These are phyloP conservation scores for Drosophila quadrilineata DNA, from an alignment of 1,140 invertebrate species.

Conservation along the genomic window DNA sequence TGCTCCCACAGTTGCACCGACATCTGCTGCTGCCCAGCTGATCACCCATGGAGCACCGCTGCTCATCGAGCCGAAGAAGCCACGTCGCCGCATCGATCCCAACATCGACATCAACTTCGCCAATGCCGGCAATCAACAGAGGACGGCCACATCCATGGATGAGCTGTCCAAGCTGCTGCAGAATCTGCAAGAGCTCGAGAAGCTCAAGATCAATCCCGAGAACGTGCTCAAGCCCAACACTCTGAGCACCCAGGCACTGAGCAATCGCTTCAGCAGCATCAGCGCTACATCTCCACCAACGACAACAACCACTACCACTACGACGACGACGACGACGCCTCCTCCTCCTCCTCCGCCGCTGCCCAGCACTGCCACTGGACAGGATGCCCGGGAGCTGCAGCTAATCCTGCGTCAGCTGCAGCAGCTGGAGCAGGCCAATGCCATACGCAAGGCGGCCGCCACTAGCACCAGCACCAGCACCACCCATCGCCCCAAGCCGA, in stretches of 20 bases:
- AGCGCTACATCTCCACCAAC: neutral
- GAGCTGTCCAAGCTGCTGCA: conserved; percentile 67
- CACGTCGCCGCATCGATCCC: conserved; percentile 67
- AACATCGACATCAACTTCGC: conserved; percentile 74
- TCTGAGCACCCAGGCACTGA: conserved; percentile 25
- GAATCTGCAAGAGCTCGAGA: conserved; percentile 73
- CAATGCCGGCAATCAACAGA: conserved; percentile 58
- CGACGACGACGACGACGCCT: conserved; percentile 5
- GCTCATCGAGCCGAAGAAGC: conserved; percentile 73
- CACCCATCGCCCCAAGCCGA: conserved; percentile 2
- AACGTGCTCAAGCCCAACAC: conserved; percentile 53
- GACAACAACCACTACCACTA: neutral
- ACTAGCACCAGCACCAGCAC: conserved; percentile 24
- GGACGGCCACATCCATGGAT: conserved; percentile 30
- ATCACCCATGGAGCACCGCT: conserved; percentile 71
- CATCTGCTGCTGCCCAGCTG: conserved; percentile 32
- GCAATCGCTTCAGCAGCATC: conserved; percentile 48
- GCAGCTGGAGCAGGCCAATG: conserved; percentile 40
- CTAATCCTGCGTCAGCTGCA: conserved; percentile 39
- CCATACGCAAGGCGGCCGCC: conserved; percentile 3
- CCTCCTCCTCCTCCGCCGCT: neutral
- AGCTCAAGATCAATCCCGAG: conserved; percentile 66
- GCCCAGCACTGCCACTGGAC: neutral
- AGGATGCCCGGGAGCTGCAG: conserved; percentile 49
- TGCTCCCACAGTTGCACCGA: conserved; percentile 18